phyloP scores from a whole-genome alignment of 2,797 vertebrate species.

The Notoglanidium macrostoma region DNA sequence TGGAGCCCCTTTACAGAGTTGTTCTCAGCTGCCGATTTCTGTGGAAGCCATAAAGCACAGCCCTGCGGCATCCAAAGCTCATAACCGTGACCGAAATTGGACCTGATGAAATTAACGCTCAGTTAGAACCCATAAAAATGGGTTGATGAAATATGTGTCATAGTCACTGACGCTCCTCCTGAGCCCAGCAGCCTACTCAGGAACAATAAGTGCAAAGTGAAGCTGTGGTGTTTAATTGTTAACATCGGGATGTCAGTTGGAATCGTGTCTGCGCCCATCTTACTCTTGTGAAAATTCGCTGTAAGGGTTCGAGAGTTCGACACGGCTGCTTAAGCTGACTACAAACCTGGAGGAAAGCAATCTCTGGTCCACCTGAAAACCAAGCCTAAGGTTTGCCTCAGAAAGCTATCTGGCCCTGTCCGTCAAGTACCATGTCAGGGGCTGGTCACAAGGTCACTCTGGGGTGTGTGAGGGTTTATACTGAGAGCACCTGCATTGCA shows the following conservation, averaged over 20 bases:
- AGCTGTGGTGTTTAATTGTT: not conserved
- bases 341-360: not conserved
- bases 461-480: not conserved
- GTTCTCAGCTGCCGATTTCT: conserved; percentile 32
- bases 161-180: not conserved
- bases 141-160: conserved; percentile 33
- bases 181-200: not conserved
- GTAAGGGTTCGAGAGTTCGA: not conserved
- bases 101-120: conserved; percentile 45
- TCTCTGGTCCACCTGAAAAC: not conserved
- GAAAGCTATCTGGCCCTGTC: not conserved
- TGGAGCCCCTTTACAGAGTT: not conserved
- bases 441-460: not conserved
- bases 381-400: not conserved
- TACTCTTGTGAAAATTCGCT: not conserved
- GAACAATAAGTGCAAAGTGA: not conserved
- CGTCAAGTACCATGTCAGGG: not conserved
- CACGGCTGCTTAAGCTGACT: not conserved
- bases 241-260: not conserved
- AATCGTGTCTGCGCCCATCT: not conserved
- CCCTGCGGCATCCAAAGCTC: conserved; percentile 15
- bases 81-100: conserved; percentile 38
- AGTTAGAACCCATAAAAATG: conserved; percentile 40
- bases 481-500: not conserved
- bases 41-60: conserved; percentile 31